These are phyloP conservation scores for Nycteola revayana DNA, from an alignment of 2,888 invertebrate genomes.

Conservation along the genomic window DNA sequence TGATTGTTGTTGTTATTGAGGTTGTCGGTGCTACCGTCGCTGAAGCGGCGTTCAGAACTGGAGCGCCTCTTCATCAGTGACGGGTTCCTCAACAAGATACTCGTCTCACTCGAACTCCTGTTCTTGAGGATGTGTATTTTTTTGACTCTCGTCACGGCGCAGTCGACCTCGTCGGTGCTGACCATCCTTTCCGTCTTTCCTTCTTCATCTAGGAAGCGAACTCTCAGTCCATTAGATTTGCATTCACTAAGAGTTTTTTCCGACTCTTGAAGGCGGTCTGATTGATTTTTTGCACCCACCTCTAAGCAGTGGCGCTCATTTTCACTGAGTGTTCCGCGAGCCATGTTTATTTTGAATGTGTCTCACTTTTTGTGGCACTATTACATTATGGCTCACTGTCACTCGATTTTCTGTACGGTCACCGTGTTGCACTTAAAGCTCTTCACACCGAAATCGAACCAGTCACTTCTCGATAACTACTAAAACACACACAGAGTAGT, in stretches of 20 bases:
- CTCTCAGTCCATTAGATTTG: slow-evolving; percentile 66
- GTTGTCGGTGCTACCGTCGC: slow-evolving; percentile 54
- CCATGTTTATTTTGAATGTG: slow-evolving; percentile 57
- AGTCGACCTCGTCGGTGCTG: slow-evolving; percentile 72
- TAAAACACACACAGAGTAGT: slow-evolving; percentile 69
- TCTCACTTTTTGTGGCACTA: slow-evolving; percentile 30
- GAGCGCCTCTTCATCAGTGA: slow-evolving; percentile 66
- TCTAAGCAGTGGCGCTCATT: slow-evolving; percentile 71
- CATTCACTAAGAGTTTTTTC: slow-evolving; percentile 58
- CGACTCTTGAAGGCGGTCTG: slow-evolving; percentile 60
- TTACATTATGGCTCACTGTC: slow-evolving; percentile 47
- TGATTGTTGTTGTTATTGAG: slow-evolving; percentile 68
- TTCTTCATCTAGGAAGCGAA: slow-evolving; percentile 74
- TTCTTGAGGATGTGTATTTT: slow-evolving; percentile 78
- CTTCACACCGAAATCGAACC: slow-evolving; percentile 39
- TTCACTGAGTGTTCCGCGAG: slow-evolving; percentile 72
- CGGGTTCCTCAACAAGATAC: slow-evolving; percentile 69
- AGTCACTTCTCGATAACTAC: slow-evolving; percentile 58
- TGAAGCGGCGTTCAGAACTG: slow-evolving; percentile 58
- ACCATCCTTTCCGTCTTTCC: slow-evolving; percentile 75
- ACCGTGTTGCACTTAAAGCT: slow-evolving; percentile 27
- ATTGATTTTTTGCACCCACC: slow-evolving; percentile 59
- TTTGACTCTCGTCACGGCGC: slow-evolving; percentile 66
- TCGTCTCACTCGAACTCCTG: slow-evolving; percentile 77
- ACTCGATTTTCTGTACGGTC: neutral